Evolutionary conservation across 1,140 invertebrate genomes (phyloP).

Genomic region (Grapholita molesta): DNA sequence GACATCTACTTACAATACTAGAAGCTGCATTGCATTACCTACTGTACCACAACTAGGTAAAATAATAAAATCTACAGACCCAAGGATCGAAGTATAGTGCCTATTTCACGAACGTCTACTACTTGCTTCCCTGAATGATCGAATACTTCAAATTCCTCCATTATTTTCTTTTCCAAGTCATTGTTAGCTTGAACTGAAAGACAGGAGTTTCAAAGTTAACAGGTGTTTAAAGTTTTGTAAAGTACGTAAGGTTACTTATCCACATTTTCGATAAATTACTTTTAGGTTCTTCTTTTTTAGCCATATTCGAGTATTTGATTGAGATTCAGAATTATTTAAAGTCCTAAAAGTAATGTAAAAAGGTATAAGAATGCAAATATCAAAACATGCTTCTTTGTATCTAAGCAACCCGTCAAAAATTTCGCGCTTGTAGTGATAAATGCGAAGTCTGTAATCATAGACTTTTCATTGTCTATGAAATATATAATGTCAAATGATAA

Average conservation of each 20-base stretch:
- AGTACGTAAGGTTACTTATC: background rate
- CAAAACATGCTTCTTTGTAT: slow-evolving; percentile 20
- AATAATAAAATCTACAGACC: slow-evolving; percentile 75
- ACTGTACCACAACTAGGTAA: no score
- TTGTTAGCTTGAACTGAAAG: slow-evolving; percentile 74
- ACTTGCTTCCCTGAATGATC: slow-evolving; percentile 91
- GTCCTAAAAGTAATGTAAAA: slow-evolving; percentile 1
- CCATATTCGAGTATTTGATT: slow-evolving; percentile 38
- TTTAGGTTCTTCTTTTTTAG: slow-evolving; percentile 57
- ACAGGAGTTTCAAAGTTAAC: background rate
- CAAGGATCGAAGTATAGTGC: slow-evolving; percentile 90
- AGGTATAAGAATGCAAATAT: slow-evolving; percentile 8
- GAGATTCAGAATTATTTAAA: slow-evolving; percentile 30
- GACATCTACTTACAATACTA: no score
- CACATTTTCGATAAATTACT: slow-evolving; percentile 30
- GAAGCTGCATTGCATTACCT: no score
- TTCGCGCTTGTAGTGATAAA: background rate
- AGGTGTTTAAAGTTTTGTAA: background rate
- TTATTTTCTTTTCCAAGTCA: slow-evolving; percentile 87
- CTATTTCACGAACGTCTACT: slow-evolving; percentile 92
- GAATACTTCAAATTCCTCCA: slow-evolving; percentile 93
- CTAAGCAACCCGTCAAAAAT: slow-evolving; percentile 24
- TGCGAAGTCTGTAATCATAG: background rate
- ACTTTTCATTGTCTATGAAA: background rate
- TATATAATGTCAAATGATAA: background rate